A percentile compares a stretch with the other conserved stretches of the same genome.
Evolutionary conservation across 1,140 invertebrate genomes (phyloP).

Genomic region (Formica selysi): DNA sequence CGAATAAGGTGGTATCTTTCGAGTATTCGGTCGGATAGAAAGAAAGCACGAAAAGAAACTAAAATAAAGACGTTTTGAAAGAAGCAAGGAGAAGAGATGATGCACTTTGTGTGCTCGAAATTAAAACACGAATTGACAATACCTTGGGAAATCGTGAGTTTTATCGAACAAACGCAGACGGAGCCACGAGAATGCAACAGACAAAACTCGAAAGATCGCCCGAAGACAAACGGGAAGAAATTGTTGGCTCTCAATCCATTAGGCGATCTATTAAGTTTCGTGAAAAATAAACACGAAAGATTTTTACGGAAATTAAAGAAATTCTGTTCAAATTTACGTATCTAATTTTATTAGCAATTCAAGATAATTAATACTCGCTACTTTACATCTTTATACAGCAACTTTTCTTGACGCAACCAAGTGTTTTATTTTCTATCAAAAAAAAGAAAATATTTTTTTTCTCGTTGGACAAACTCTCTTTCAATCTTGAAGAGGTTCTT

Average conservation of each 20-base stretch:
- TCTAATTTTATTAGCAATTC: constrained; percentile 26
- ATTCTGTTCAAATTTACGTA: constrained; percentile 19
- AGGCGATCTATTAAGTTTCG: constrained; percentile 36
- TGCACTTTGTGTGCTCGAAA: constrained; percentile 22
- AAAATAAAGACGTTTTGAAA: constrained; percentile 18
- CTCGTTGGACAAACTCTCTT: constrained; percentile 6
- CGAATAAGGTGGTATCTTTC: background rate
- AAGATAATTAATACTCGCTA: constrained; percentile 33
- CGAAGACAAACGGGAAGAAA: constrained; percentile 17
- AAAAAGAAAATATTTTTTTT: constrained; percentile 8
- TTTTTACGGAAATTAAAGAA: background rate
- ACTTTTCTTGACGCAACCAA: background rate
- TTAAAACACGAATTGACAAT: constrained; percentile 29
- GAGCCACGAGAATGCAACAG: constrained; percentile 6
- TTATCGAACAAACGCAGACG: constrained; percentile 28
- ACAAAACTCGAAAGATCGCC: constrained; percentile 28
- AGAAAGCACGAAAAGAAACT: constrained; percentile 11
- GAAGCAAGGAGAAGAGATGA: constrained; percentile 18
- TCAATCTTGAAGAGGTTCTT: constrained; percentile 8
- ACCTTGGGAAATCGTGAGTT: constrained; percentile 23
- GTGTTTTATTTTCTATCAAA: background rate
- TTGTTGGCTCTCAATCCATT: constrained; percentile 44
- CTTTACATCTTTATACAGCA: background rate
- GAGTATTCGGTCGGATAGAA: constrained; percentile 15
- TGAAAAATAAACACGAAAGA: constrained; percentile 35